A percentile compares a stretch with the other conserved stretches of the same genome.
phyloP scores from a whole-genome alignment of 2,888 invertebrate species.

The Elmis aenea region DNA sequence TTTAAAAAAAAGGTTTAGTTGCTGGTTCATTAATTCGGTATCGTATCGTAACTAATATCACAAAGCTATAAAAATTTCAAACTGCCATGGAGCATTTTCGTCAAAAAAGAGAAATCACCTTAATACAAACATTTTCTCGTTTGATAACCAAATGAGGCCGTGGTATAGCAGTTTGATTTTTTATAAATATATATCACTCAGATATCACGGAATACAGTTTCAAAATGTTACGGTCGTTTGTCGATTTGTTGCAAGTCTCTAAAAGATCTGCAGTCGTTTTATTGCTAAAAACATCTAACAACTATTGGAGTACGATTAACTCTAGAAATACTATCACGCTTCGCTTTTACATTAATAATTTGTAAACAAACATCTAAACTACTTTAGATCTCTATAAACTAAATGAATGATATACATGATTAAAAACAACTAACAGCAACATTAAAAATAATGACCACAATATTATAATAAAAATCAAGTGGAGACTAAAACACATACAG shows the following conservation, averaged over 20 bases:
- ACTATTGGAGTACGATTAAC: conserved; percentile 14
- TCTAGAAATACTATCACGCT: conserved; percentile 23
- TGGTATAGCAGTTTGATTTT: too few relatives aligned
- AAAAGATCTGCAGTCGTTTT: conserved; percentile 6
- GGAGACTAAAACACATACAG: too few relatives aligned
- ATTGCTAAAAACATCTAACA: conserved; percentile 17
- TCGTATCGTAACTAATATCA: conserved; percentile 20
- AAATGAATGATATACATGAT: too few relatives aligned
- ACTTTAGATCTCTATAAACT: too few relatives aligned
- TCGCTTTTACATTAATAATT: conserved; percentile 20
- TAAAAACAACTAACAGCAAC: too few relatives aligned
- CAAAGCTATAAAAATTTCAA: conserved; percentile 8
- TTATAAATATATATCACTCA: conserved; percentile 15
- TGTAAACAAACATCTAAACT: conserved; percentile 18
- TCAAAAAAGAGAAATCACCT: conserved; percentile 4
- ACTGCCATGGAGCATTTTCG: conserved; percentile 2
- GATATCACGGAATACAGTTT: conserved; percentile 13
- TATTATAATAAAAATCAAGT: too few relatives aligned
- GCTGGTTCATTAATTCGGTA: conserved; percentile 14
- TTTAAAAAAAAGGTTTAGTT: conserved; percentile 9
- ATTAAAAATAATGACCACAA: too few relatives aligned
- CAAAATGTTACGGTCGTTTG: conserved; percentile 10
- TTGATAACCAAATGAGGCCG: too few relatives aligned
- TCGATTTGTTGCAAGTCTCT: conserved; percentile 8
- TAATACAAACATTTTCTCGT: neutral